Evolutionary conservation across 2,888 invertebrate genomes (phyloP).

Genomic region (Selenia dentaria): DNA sequence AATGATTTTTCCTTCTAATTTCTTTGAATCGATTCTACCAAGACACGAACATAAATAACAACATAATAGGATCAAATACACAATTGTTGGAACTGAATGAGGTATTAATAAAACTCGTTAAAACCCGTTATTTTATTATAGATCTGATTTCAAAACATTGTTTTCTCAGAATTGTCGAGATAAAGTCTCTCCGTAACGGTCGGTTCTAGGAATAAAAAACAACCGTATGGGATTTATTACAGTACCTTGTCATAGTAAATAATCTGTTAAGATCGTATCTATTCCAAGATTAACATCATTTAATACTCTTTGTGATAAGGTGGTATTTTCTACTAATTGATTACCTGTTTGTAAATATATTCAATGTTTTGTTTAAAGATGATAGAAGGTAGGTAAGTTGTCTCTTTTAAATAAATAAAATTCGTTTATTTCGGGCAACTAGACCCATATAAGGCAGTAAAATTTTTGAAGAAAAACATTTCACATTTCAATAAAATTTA

Average conservation of each 20-base stretch:
- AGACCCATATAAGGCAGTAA: too few relatives aligned
- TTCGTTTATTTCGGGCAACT: too few relatives aligned
- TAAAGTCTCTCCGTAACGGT: not conserved
- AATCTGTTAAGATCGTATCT: not conserved
- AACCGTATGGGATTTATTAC: not conserved
- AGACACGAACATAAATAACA: not conserved
- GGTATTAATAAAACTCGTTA: constrained; percentile 12
- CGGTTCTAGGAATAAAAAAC: constrained; percentile 12
- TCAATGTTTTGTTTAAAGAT: too few relatives aligned
- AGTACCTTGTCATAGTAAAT: not conserved
- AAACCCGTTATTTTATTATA: constrained; percentile 12
- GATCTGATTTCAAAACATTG: constrained; percentile 12
- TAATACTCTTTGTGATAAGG: too few relatives aligned
- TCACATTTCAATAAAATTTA: too few relatives aligned
- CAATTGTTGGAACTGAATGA: not conserved
- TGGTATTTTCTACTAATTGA: too few relatives aligned
- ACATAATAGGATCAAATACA: not conserved
- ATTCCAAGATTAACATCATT: too few relatives aligned
- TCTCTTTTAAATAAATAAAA: too few relatives aligned
- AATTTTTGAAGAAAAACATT: too few relatives aligned
- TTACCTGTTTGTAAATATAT: too few relatives aligned
- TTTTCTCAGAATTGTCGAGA: constrained; percentile 11
- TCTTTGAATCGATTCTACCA: not conserved
- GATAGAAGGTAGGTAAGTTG: too few relatives aligned
- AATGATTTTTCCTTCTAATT: too few relatives aligned